Percentiles rank a stretch among this genome's conserved stretches.
phyloP scores from a whole-genome alignment of 2,888 invertebrate species.

The Sphaerophoria taeniata region DNA sequence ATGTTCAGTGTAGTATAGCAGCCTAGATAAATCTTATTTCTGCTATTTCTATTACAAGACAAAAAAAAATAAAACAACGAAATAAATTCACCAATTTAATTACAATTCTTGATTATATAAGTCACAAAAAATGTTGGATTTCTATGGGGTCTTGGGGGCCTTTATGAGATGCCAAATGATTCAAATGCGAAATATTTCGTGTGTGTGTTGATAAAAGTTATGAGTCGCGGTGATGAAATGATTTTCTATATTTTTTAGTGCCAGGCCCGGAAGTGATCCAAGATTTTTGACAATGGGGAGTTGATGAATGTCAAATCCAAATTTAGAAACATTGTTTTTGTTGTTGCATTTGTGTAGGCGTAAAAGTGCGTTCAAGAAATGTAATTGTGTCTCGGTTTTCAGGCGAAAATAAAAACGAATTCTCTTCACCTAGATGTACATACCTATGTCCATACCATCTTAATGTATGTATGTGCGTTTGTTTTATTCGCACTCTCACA shows the following conservation, averaged over 20 bases:
- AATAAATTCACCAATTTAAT: no score
- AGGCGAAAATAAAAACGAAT: background rate
- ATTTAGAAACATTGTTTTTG: conserved; percentile 30
- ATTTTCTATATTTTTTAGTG: background rate
- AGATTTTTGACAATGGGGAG: background rate
- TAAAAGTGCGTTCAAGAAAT: background rate
- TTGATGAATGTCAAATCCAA: conserved; percentile 48
- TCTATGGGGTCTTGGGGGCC: no score
- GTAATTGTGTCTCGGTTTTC: background rate
- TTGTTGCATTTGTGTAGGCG: conserved; percentile 13
- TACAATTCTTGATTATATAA: no score
- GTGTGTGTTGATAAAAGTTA: background rate
- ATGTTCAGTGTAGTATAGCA: conserved; percentile 26
- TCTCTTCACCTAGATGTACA: background rate
- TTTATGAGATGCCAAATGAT: no score
- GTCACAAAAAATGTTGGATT: no score
- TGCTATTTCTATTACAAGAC: conserved; percentile 5
- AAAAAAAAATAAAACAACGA: no score
- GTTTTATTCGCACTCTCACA: background rate
- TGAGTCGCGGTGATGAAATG: background rate
- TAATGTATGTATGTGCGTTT: background rate
- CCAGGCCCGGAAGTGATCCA: conserved; percentile 11
- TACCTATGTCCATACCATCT: background rate
- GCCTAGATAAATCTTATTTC: conserved; percentile 24
- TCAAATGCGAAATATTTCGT: background rate